Evolutionary conservation across 2,888 invertebrate genomes (phyloP), one percentile per base, ranked within the genome.

Genomic region (Sepiola atlantica): DNA sequence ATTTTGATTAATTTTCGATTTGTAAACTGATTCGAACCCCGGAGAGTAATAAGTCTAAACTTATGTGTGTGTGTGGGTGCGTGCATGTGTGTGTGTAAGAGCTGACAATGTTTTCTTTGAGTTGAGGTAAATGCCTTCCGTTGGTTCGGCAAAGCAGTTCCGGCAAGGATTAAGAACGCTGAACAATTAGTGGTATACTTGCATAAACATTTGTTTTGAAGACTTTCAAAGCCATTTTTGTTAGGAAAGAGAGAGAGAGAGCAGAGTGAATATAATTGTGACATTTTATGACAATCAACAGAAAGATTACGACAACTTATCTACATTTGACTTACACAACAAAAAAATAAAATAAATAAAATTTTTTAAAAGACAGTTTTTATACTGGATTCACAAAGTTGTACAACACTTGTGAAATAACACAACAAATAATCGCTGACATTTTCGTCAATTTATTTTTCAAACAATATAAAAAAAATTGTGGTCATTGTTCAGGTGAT

Each of bases 211-310:
- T 77, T 32, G 77, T 77, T 32, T 77, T n/a, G 16, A 32, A 77
- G 77, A 77, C 77, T 32, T 77, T 77, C 77, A n/a, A 45, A 77
- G n/a, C 77, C 77, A n/a, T 45, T 77, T 77, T 77, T n/a, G n/a
- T 77, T 77, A 77, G n/a, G 77, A 61, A 10, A 77, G 77, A n/a
- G 77, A n/a, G n/a, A n/a, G 77, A 28, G 77, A 77, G n/a, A n/a
- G 77, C 77, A 77, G 28, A 77, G n/a, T n/a, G n/a, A 77, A 77
- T 77, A 77, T n/a, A 77, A 77, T n/a, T 32, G 32, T n/a, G 14
- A n/a, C 14, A 77, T 77, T 77, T 77, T 77, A n/a, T 77, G 77
- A 77, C 77, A 77, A 77, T 77, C n/a, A n/a, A 77, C 77, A 77
- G n/a, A n/a, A 77, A 77, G 77, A 77, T 77, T 77, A 77, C 32